Evolutionary conservation across 2,888 invertebrate species (phyloP).

Genomic region (Podabrus alpinus): DNA sequence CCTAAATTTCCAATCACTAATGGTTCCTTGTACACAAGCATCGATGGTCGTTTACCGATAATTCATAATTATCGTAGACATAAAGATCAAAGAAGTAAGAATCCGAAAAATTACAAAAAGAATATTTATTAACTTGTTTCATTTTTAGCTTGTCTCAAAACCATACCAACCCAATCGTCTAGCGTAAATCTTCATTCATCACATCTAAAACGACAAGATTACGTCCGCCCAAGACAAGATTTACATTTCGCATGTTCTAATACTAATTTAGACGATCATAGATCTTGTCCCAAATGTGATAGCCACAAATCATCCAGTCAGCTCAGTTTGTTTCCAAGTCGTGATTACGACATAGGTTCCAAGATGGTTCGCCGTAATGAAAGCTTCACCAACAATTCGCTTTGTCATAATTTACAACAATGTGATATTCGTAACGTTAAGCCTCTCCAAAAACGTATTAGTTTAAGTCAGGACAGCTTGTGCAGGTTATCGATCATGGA

Average conservation of each 20-base stretch:
- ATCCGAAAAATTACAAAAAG: not conserved
- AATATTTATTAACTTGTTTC: not conserved
- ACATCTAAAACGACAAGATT: slow-evolving; percentile 41
- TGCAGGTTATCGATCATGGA: slow-evolving; percentile 33
- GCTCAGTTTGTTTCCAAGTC: slow-evolving; percentile 2
- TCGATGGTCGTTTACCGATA: slow-evolving; percentile 60
- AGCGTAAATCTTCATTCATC: slow-evolving; percentile 48
- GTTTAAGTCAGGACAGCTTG: slow-evolving; percentile 43
- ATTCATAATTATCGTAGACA: slow-evolving; percentile 57
- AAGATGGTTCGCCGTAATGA: slow-evolving; percentile 11
- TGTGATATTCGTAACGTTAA: slow-evolving; percentile 1
- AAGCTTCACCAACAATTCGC: slow-evolving; percentile 9
- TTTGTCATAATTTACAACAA: slow-evolving; percentile 15
- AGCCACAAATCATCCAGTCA: slow-evolving; percentile 2
- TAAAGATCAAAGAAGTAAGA: slow-evolving; percentile 46
- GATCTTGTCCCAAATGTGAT: slow-evolving; percentile 11
- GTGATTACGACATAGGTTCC: not conserved
- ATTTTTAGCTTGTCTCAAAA: slow-evolving; percentile 27
- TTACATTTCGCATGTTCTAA: slow-evolving; percentile 27
- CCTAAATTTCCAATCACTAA: slow-evolving; percentile 64
- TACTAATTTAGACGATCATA: slow-evolving; percentile 37
- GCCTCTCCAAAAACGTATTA: slow-evolving; percentile 34
- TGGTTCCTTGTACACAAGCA: slow-evolving; percentile 60
- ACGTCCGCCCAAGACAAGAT: slow-evolving; percentile 23
- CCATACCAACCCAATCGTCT: slow-evolving; percentile 13